Evolutionary conservation across 2,113 vertebrate genomes (phyloP).

Genomic region (Sylvietta virens): DNA sequence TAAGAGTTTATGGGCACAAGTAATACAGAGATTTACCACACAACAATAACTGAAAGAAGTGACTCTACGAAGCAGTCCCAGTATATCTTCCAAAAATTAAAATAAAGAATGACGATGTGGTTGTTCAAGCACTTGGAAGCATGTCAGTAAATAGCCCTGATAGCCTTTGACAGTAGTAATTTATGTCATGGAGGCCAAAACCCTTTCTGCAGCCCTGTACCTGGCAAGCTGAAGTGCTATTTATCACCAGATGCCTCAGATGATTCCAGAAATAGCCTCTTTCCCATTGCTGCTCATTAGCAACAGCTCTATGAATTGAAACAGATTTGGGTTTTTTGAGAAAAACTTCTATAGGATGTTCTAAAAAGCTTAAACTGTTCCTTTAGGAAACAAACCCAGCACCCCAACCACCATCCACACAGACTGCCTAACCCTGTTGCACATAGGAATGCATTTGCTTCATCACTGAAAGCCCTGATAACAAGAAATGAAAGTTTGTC

Average conservation of each 20-base stretch:
- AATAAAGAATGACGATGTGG: neutral
- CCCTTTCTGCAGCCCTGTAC: neutral
- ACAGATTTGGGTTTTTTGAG: neutral
- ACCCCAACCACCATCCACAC: rapidly evolving
- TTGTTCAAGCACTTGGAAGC: neutral
- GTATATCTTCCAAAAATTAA: neutral
- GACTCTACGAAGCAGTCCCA: neutral
- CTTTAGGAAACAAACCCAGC: neutral
- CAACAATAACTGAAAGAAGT: neutral
- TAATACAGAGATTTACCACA: neutral
- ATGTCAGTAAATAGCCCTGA: neutral
- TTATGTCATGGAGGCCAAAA: neutral
- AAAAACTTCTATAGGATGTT: neutral
- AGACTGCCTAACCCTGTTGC: neutral
- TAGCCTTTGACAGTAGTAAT: neutral
- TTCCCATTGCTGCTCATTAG: neutral
- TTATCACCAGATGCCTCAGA: neutral
- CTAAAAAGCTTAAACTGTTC: neutral
- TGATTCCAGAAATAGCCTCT: neutral
- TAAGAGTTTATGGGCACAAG: neutral
- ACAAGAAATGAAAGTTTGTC: neutral
- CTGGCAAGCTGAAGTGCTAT: neutral
- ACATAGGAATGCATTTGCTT: neutral
- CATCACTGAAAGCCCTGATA: neutral
- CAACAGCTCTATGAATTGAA: neutral